Conservation (phyloP, 1,140 invertebrate genomes). For the Zaprionus davidi region DNA sequence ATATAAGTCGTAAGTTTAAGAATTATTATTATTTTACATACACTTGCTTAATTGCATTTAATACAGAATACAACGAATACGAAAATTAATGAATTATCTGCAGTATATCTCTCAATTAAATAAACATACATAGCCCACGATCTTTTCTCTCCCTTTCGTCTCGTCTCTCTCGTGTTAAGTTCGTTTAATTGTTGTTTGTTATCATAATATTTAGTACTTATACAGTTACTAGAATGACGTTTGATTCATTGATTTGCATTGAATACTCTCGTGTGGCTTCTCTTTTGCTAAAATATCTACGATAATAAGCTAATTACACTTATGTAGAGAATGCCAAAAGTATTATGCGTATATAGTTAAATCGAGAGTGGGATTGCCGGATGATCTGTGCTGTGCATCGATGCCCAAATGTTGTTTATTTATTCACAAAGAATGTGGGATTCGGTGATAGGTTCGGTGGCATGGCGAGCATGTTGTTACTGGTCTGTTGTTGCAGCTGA, state of each 20-base stretch:
- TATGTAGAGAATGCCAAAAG: slow-evolving; percentile 1
- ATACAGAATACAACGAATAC: slow-evolving; percentile 49
- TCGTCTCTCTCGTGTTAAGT: not conserved
- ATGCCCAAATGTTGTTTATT: slow-evolving; percentile 45
- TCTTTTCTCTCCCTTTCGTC: not conserved
- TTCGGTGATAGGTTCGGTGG: slow-evolving; percentile 68
- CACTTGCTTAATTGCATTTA: slow-evolving; percentile 58
- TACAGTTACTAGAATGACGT: not conserved
- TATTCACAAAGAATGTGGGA: slow-evolving; percentile 74
- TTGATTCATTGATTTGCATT: too few species aligned
- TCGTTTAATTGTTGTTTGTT: too few species aligned
- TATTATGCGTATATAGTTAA: not conserved
- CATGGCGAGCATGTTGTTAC: slow-evolving; percentile 76
- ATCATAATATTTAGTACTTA: not conserved
- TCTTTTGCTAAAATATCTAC: slow-evolving; percentile 4
- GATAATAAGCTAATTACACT: slow-evolving; percentile 6
- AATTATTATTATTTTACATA: slow-evolving; percentile 48
- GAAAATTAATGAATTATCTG: slow-evolving; percentile 20
- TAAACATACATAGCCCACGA: not conserved
- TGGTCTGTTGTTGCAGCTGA: slow-evolving; percentile 57
- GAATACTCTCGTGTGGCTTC: not conserved
- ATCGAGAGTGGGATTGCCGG: not conserved
- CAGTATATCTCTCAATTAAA: not conserved
- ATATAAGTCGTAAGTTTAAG: slow-evolving; percentile 30
- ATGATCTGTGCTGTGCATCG: not conserved